Evolutionary conservation across 2,113 vertebrate genomes (phyloP), one percentile per base, ranked within the genome.

Genomic region (Hemiscyllium ocellatum): DNA sequence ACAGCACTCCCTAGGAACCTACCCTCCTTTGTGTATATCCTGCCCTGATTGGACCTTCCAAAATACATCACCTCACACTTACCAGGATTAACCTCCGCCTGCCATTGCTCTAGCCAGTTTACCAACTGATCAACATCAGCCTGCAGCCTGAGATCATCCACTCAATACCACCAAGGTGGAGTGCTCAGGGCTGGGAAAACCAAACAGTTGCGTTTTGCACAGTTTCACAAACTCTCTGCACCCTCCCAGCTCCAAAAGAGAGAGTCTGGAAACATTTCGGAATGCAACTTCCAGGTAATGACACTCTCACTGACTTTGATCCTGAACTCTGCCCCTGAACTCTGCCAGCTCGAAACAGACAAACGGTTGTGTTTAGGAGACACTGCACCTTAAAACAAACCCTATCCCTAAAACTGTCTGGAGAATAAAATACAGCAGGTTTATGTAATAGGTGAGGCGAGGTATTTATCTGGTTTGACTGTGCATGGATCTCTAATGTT

Each of bases 371-470:
- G 19, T 61, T 37, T 66, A 42, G 5, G 80, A 83, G 37, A 47
- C 20, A 19, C 37, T 20, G 26, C 65, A 6, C 56, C 33, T 0
- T 15, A 68, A 93, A 93, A 37, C 66, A 95, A 95, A 52, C 0
- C 42, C 22, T 29, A 52, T 50, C 69, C 24, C 26, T 95, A 72
- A 95, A 72, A 47, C 93, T 52, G 24, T 24, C 93, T 52, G 10
- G 68, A 95, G 37, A 72, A 47, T 95, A 52, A 52, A 95, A 70
- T 72, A 22, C 89, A 1, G 33, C n/a, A 56, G 56, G 33, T n/a
- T 65, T 33, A 68, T 66, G 33, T 69, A 95, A 68, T 72, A 95
- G 68, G 94, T 95, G 94, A 69, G 1, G 69, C 33, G 94, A 95
- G 33, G 47, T 95, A 76, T 95, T 95, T 72, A 33, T 52, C 50